Percentiles rank a stretch among this genome's conserved stretches.
phyloP scores from a whole-genome alignment of 2,113 vertebrate species.

The Micronycteris hirsuta region DNA sequence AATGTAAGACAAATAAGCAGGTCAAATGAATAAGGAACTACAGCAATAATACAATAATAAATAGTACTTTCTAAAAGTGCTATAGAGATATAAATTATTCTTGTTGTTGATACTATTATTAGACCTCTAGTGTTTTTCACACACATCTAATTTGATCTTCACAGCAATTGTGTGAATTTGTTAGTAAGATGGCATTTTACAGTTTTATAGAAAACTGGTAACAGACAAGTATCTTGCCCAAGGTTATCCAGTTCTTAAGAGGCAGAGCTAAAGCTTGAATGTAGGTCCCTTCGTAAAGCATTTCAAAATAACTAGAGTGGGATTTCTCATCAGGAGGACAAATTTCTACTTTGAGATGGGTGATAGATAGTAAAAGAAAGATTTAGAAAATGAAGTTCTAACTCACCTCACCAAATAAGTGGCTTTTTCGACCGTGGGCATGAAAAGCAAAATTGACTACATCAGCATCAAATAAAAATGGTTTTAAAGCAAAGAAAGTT shows the following conservation, averaged over 20 bases:
- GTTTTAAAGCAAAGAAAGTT: not conserved
- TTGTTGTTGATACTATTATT: not conserved
- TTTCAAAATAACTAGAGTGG: not conserved
- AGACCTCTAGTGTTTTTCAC: not conserved
- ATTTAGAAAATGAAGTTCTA: not conserved
- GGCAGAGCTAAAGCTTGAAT: not conserved
- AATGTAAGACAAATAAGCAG: not conserved
- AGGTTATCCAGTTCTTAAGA: not conserved
- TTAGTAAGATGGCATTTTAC: constrained; percentile 8
- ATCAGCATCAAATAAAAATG: not conserved
- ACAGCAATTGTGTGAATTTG: constrained; percentile 34
- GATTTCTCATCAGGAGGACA: not conserved
- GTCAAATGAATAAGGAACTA: not conserved
- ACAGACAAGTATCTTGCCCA: not conserved
- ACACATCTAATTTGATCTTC: not conserved
- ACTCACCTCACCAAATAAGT: not conserved
- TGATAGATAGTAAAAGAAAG: not conserved
- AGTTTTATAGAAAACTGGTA: constrained; percentile 42
- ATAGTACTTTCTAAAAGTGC: not conserved
- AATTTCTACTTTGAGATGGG: not conserved
- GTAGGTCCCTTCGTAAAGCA: not conserved
- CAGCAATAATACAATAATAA: not conserved
- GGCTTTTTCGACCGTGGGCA: not conserved
- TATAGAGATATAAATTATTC: not conserved
- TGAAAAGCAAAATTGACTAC: not conserved